Conservation (phyloP, 2,113 vertebrate genomes). For the Axis porcinus region DNA sequence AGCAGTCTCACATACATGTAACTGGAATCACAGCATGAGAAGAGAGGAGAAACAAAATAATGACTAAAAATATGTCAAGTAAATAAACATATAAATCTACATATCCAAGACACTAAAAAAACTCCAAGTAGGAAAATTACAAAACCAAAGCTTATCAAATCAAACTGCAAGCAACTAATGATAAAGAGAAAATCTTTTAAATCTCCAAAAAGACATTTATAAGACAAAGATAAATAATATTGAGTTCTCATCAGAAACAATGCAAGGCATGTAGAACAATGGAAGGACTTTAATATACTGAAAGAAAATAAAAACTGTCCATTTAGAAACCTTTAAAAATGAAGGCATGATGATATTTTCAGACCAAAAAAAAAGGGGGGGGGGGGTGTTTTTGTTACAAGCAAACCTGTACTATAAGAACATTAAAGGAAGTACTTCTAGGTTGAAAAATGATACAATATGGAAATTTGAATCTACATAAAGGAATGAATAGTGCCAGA, state of each 20-base stretch:
- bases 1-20: neutral
- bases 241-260: slow-evolving; percentile 21
- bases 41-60: neutral
- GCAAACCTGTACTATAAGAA: neutral
- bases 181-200: neutral
- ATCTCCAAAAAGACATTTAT: neutral
- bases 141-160: slow-evolving; percentile 21
- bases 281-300: neutral
- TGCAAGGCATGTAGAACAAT: neutral
- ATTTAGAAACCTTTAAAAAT: slow-evolving; percentile 2
- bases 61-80: neutral
- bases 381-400: neutral
- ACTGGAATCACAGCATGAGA: neutral
- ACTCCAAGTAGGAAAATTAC: neutral
- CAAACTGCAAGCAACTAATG: neutral
- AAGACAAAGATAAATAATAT: neutral
- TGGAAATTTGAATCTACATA: neutral
- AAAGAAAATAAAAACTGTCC: neutral
- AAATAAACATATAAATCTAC: neutral
- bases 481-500: neutral
- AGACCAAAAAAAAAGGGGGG: neutral
- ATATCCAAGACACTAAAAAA: neutral
- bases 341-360: neutral
- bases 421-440: neutral
- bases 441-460: neutral